These are phyloP conservation scores for Alectoris magna DNA, from an alignment of 2,797 vertebrate genomes.

Conservation along the genomic window DNA sequence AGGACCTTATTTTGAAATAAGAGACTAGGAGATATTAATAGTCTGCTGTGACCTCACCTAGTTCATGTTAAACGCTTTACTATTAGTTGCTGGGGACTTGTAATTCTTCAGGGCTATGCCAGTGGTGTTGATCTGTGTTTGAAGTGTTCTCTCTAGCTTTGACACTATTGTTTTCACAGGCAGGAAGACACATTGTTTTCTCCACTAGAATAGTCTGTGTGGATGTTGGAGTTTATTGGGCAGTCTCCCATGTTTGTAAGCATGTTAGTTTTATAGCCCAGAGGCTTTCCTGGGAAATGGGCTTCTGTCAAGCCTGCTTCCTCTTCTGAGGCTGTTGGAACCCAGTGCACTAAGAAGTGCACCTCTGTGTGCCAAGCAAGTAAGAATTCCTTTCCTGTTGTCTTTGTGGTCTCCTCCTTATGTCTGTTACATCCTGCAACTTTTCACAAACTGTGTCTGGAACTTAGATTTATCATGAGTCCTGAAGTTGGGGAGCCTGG, in stretches of 20 bases:
- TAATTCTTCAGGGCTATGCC: neutral
- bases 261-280: neutral
- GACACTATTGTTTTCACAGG: neutral
- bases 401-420: neutral
- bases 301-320: neutral
- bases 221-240: neutral
- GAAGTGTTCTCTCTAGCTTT: neutral
- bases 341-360: neutral
- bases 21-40: neutral
- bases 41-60: neutral
- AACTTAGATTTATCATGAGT: neutral
- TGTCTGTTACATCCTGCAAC: neutral
- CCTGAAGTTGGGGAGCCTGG: neutral
- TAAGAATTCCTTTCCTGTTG: neutral
- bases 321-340: neutral
- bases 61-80: constrained; percentile 23
- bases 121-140: neutral
- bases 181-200: neutral
- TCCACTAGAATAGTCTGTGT: neutral
- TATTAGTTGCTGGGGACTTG: constrained; percentile 20
- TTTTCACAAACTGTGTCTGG: neutral
- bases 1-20: neutral
- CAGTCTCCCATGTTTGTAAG: neutral
- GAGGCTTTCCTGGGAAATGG: neutral
- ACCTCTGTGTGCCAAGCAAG: neutral